Evolutionary conservation across 2,113 vertebrate genomes (phyloP).

Genomic region (Nibea coibor): DNA sequence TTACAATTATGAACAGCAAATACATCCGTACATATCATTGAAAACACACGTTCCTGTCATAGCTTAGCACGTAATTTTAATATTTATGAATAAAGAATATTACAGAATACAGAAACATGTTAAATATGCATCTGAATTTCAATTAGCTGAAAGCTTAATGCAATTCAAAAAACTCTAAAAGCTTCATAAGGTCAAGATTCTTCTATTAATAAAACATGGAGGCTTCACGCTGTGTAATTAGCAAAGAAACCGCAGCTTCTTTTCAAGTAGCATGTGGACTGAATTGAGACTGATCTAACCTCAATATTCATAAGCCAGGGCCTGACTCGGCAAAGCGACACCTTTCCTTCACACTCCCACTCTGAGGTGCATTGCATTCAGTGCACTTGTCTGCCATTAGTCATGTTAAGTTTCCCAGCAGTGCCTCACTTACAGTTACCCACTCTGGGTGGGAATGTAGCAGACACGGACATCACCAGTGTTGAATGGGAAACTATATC

Average conservation of each 20-base stretch:
- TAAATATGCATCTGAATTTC: not conserved
- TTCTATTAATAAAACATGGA: conserved; percentile 4
- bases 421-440: conserved; percentile 47
- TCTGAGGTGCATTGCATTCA: conserved; percentile 31
- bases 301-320: conserved; percentile 29
- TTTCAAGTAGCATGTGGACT: conserved; percentile 19
- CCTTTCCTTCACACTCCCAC: conserved; percentile 23
- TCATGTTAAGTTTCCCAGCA: conserved; percentile 65
- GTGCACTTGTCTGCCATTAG: conserved; percentile 58
- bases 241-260: not conserved
- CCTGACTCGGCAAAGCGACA: conserved; percentile 40
- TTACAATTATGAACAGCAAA: not conserved
- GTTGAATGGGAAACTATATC: conserved; percentile 9
- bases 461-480: conserved; percentile 19
- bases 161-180: conserved; percentile 29
- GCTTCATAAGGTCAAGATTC: conserved; percentile 12
- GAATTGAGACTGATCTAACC: not conserved
- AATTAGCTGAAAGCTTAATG: conserved; percentile 9
- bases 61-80: not conserved
- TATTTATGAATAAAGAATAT: not conserved
- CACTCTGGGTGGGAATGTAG: conserved; percentile 20
- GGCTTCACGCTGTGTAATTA: not conserved
- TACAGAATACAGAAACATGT: not conserved
- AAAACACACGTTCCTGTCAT: not conserved
- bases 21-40: not conserved